These are phyloP conservation scores for Nanorana parkeri DNA, from an alignment of 2,113 vertebrate species.

Conservation along the genomic window DNA sequence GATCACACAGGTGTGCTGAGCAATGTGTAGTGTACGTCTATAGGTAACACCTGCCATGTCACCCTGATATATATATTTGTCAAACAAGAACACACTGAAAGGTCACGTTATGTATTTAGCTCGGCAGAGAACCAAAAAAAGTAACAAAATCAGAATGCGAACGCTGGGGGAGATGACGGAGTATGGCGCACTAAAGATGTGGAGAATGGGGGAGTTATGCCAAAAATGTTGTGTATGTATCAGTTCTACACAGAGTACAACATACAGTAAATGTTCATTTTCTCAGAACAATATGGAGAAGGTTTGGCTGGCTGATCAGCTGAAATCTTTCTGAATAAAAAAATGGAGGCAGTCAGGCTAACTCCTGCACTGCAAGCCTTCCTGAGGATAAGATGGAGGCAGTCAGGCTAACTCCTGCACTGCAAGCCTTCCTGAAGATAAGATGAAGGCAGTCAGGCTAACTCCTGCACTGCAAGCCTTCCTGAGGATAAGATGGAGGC, in stretches of 20 bases:
- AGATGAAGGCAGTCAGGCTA: too few species aligned
- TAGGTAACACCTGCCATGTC: slow-evolving; percentile 26
- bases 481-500: too few species aligned
- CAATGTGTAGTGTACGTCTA: not conserved
- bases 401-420: too few species aligned
- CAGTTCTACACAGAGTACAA: not conserved
- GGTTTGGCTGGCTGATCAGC: too few species aligned
- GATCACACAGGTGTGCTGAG: slow-evolving; percentile 13
- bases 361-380: too few species aligned
- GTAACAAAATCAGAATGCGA: not conserved
- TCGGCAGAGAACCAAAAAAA: not conserved
- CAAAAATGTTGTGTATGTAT: not conserved
- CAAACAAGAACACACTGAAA: slow-evolving; percentile 13
- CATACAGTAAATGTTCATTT: not conserved
- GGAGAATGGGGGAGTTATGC: slow-evolving; percentile 2
- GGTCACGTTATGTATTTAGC: slow-evolving; percentile 31
- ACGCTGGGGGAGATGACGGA: not conserved
- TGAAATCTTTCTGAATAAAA: too few species aligned
- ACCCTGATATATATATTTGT: not conserved
- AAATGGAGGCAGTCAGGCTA: too few species aligned
- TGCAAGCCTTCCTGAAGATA: too few species aligned
- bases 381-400: too few species aligned
- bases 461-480: too few species aligned
- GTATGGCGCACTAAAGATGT: not conserved
- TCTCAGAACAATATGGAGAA: too few species aligned